These are phyloP conservation scores for Nephrocerus scutellatus DNA, from an alignment of 2,888 invertebrate species.

Conservation along the genomic window DNA sequence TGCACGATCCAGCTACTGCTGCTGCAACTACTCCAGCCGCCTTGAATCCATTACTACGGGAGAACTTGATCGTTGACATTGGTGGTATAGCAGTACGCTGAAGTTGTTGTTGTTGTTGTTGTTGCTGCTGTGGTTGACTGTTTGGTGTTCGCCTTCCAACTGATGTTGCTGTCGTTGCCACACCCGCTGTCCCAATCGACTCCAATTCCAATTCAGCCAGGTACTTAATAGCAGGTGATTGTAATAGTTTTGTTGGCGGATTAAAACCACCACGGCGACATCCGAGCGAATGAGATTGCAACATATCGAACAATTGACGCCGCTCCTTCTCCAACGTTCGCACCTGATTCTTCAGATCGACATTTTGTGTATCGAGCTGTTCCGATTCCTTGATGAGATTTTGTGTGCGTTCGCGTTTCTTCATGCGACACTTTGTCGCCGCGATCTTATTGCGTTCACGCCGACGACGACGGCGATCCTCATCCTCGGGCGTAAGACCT, in stretches of 20 bases:
- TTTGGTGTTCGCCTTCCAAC: conserved; percentile 18
- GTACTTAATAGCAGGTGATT: conserved; percentile 44
- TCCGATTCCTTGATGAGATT: conserved; percentile 83
- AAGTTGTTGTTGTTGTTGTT: conserved; percentile 21
- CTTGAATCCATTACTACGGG: conserved; percentile 35
- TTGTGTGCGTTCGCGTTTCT: conserved; percentile 83
- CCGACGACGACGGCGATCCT: conserved; percentile 75
- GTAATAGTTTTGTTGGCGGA: conserved; percentile 38
- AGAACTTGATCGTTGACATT: conserved; percentile 45
- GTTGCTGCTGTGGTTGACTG: conserved; percentile 21
- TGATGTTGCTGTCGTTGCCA: conserved; percentile 18
- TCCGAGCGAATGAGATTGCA: conserved; percentile 65
- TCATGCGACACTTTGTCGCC: conserved; percentile 88
- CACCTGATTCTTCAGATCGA: conserved; percentile 74
- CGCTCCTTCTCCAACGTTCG: conserved; percentile 74
- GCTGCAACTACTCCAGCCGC: conserved; percentile 28
- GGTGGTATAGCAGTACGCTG: conserved; percentile 44
- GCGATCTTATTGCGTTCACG: conserved; percentile 91
- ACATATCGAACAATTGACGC: conserved; percentile 69
- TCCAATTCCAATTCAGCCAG: conserved; percentile 40
- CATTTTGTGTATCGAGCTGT: conserved; percentile 75
- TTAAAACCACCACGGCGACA: conserved; percentile 53
- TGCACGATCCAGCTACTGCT: conserved; percentile 25
- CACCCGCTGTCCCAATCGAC: no score
- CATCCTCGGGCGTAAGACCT: conserved; percentile 80